Conservation (phyloP, 2,797 vertebrate species). For the Leucoraja ocellata region DNA sequence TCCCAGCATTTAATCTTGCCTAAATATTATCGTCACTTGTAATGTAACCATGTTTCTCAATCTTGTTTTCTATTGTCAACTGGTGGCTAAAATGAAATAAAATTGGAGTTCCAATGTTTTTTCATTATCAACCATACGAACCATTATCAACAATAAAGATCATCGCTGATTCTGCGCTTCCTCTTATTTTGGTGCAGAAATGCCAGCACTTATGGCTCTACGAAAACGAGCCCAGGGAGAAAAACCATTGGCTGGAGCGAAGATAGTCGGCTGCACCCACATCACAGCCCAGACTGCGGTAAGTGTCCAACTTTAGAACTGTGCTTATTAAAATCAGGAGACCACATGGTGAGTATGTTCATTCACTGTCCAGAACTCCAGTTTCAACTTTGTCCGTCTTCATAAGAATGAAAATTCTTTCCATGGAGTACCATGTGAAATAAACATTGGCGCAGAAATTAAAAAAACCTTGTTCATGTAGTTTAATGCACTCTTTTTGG, state of each 20-base stretch:
- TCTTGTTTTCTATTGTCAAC: not conserved
- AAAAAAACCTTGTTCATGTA: not conserved
- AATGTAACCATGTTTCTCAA: not conserved
- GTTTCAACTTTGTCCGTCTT: not conserved
- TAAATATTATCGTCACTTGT: constrained; percentile 5
- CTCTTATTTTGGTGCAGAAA: constrained; percentile 62
- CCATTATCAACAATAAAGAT: not conserved
- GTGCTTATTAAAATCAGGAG: not conserved
- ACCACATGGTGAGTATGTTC: not conserved
- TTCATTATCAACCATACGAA: not conserved
- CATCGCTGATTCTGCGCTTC: not conserved
- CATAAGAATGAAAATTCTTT: not conserved
- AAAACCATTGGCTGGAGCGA: constrained; percentile 90
- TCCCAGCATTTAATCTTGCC: not conserved
- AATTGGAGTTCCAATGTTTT: not conserved
- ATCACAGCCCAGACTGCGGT: constrained; percentile 96
- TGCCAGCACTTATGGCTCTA: constrained; percentile 94
- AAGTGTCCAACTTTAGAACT: constrained; percentile 50
- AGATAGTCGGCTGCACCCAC: constrained; percentile 96
- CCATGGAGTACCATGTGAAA: not conserved
- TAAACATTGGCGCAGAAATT: not conserved
- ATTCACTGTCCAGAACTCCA: not conserved
- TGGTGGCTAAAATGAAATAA: not conserved
- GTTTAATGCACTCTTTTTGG: not conserved
- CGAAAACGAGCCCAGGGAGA: constrained; percentile 96